phyloP scores from a whole-genome alignment of 2,797 vertebrate species.

The Sciurus vulgaris region DNA sequence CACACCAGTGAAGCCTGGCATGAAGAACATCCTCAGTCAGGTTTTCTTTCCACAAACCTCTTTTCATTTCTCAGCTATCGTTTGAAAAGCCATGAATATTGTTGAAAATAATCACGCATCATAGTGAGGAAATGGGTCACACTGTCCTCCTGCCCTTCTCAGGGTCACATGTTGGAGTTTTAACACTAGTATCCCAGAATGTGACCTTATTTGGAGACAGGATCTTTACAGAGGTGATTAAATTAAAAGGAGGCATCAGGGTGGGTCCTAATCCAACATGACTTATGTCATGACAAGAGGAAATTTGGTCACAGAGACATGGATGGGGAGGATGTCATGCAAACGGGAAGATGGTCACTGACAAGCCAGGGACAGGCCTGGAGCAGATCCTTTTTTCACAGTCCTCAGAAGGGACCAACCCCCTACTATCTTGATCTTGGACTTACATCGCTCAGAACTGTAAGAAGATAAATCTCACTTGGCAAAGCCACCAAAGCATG shows the following conservation, averaged over 20 bases:
- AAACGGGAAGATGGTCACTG: not conserved
- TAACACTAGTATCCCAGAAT: not conserved
- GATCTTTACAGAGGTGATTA: not conserved
- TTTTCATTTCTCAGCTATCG: not conserved
- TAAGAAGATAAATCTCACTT: not conserved
- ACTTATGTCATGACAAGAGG: not conserved
- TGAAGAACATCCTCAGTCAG: not conserved
- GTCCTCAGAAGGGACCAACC: not conserved
- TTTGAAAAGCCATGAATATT: not conserved
- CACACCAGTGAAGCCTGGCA: not conserved
- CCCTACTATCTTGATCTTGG: not conserved
- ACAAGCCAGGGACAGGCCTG: not conserved
- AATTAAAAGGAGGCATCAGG: not conserved
- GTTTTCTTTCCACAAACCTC: not conserved
- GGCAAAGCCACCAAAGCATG: too few species aligned
- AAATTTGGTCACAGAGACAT: not conserved
- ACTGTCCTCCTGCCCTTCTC: not conserved
- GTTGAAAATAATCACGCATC: not conserved
- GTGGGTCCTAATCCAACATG: not conserved
- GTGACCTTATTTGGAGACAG: constrained; percentile 1
- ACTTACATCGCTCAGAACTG: not conserved
- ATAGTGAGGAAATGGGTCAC: not conserved
- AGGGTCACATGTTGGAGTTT: not conserved
- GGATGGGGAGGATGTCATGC: not conserved
- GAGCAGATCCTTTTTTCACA: not conserved